A percentile compares a stretch with the other conserved stretches of the same genome.
These are phyloP conservation scores for Agapostemon virescens DNA, from an alignment of 2,888 invertebrate species.

Conservation along the genomic window DNA sequence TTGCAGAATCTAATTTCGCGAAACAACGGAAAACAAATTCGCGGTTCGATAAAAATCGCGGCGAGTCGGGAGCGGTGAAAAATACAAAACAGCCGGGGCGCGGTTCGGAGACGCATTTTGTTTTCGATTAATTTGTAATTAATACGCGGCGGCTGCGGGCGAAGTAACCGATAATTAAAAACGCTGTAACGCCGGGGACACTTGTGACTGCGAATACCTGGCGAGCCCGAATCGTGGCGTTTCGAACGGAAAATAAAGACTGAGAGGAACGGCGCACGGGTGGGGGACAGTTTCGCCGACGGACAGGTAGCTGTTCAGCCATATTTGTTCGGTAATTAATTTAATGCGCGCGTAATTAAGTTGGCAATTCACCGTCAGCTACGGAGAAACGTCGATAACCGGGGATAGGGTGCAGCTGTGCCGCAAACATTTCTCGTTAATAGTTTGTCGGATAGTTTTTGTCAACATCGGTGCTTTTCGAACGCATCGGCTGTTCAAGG, in stretches of 20 bases:
- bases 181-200: background rate
- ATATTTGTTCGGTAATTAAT: conserved; percentile 47
- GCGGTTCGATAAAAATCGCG: conserved; percentile 22
- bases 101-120: background rate
- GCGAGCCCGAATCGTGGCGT: background rate
- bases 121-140: conserved; percentile 23
- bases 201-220: background rate
- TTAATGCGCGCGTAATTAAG: conserved; percentile 45
- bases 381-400: conserved; percentile 38
- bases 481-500: conserved; percentile 19
- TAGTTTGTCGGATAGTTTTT: conserved; percentile 43
- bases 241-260: background rate
- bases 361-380: conserved; percentile 25
- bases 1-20: background rate
- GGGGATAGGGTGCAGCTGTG: conserved; percentile 32
- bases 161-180: background rate
- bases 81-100: background rate
- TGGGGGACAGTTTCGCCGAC: background rate
- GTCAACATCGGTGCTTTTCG: conserved; percentile 23
- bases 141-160: background rate
- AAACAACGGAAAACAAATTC: background rate
- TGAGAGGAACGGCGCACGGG: background rate
- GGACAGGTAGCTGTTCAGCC: background rate
- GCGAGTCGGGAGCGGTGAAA: conserved; percentile 25
- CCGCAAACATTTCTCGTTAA: conserved; percentile 32